Conservation (phyloP, 2,797 vertebrate species). For the Scleropages formosus region DNA sequence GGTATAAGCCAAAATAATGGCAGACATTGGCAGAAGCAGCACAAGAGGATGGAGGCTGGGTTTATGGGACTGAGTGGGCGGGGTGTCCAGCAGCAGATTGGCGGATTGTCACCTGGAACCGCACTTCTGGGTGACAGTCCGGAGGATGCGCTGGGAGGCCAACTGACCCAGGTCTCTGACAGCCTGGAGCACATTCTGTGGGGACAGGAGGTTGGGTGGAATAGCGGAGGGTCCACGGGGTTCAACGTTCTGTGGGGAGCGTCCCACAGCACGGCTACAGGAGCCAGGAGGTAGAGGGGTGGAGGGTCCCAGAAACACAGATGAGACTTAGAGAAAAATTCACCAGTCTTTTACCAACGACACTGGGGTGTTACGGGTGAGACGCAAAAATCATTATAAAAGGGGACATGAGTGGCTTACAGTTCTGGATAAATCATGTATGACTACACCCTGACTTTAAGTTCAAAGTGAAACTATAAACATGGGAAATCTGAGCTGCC, state of each 20-base stretch:
- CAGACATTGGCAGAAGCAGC: neutral
- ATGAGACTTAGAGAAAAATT: neutral
- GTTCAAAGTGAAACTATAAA: neutral
- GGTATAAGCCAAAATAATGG: neutral
- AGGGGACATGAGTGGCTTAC: too few species aligned
- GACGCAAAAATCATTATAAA: neutral
- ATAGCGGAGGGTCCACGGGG: conserved; percentile 13
- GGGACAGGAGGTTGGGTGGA: conserved; percentile 45
- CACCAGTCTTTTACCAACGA: neutral
- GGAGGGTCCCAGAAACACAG: neutral
- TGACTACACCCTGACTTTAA: conserved; percentile 10
- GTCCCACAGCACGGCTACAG: conserved; percentile 36
- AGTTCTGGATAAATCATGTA: neutral
- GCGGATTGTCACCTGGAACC: conserved; percentile 49
- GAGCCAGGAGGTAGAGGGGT: neutral
- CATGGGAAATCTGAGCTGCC: neutral
- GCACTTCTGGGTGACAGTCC: conserved; percentile 57
- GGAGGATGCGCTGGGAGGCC: conserved; percentile 58
- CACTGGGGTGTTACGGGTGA: neutral
- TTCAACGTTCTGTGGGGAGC: neutral
- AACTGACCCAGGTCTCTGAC: conserved; percentile 57
- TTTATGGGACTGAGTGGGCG: neutral
- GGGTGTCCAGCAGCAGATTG: neutral
- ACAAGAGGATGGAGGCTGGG: neutral
- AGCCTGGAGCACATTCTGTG: conserved; percentile 50